phyloP scores from a whole-genome alignment of 1,140 invertebrate species.

The Atta cephalotes region DNA sequence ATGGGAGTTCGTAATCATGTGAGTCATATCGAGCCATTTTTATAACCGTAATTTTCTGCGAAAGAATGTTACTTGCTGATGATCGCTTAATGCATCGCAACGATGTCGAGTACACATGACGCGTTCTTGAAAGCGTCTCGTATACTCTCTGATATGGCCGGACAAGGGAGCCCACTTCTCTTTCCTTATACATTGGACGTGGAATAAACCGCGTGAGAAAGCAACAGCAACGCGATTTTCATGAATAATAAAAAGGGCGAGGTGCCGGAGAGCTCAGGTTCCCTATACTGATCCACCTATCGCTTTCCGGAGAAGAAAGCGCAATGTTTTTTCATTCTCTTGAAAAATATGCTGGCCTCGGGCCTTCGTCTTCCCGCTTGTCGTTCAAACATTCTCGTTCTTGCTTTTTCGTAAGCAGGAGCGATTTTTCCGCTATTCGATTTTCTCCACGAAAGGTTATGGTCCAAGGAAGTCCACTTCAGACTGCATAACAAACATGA shows the following conservation, averaged over 20 bases:
- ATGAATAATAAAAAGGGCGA: slow-evolving; percentile 86
- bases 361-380: slow-evolving; percentile 60
- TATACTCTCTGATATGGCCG: background rate
- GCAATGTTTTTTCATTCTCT: slow-evolving; percentile 83
- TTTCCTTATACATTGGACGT: slow-evolving; percentile 19
- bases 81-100: slow-evolving; percentile 32
- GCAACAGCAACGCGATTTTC: slow-evolving; percentile 79
- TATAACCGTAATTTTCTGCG: slow-evolving; percentile 12
- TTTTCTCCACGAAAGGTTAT: background rate
- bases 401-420: background rate
- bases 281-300: slow-evolving; percentile 72
- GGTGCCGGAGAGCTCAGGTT: slow-evolving; percentile 77
- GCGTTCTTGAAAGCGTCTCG: slow-evolving; percentile 9
- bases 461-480: too few relatives aligned
- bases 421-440: background rate
- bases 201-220: slow-evolving; percentile 69
- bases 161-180: slow-evolving; percentile 12
- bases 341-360: slow-evolving; percentile 82
- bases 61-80: background rate
- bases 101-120: slow-evolving; percentile 2
- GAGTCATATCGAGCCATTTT: background rate
- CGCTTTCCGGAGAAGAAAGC: slow-evolving; percentile 80
- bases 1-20: background rate
- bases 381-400: slow-evolving; percentile 16
- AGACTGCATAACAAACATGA: background rate